These are phyloP conservation scores for Caenorhabditis macrosperma DNA, from an alignment of 2,888 invertebrate species.

Conservation along the genomic window DNA sequence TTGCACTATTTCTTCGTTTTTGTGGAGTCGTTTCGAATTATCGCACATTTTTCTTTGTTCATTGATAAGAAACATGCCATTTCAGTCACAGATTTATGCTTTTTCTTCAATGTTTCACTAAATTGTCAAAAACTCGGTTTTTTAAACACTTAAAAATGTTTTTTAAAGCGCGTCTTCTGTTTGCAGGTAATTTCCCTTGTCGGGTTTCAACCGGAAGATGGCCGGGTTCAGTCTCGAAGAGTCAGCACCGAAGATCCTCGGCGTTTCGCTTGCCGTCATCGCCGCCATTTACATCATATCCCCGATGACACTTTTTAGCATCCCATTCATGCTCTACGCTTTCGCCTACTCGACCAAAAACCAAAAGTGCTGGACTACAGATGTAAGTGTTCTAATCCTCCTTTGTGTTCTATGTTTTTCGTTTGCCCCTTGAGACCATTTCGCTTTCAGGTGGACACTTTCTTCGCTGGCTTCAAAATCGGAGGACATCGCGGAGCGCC, in stretches of 20 bases:
- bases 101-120: background rate
- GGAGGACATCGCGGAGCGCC: conserved; percentile 79
- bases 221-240: conserved; percentile 60
- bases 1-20: conserved; percentile 14
- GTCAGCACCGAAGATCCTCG: conserved; percentile 43
- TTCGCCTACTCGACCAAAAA: conserved; percentile 55
- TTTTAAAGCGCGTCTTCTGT: too few relatives aligned
- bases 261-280: conserved; percentile 34
- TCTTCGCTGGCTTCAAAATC: conserved; percentile 76
- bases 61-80: conserved; percentile 39
- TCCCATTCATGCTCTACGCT: conserved; percentile 30
- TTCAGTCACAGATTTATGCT: conserved; percentile 27
- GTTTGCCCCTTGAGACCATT: background rate
- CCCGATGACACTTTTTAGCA: conserved; percentile 44
- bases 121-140: background rate
- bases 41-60: conserved; percentile 19
- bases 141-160: background rate
- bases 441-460: conserved; percentile 71
- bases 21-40: conserved; percentile 17
- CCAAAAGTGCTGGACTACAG: conserved; percentile 37
- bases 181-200: conserved; percentile 26
- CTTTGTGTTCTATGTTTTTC: background rate
- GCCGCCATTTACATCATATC: conserved; percentile 48
- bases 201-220: conserved; percentile 32
- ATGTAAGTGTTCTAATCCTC: conserved; percentile 29